Percentiles rank a stretch among this genome's conserved stretches.
Evolutionary conservation across 2,888 invertebrate species (phyloP).

Genomic region (Hemistola chrysoprasaria): DNA sequence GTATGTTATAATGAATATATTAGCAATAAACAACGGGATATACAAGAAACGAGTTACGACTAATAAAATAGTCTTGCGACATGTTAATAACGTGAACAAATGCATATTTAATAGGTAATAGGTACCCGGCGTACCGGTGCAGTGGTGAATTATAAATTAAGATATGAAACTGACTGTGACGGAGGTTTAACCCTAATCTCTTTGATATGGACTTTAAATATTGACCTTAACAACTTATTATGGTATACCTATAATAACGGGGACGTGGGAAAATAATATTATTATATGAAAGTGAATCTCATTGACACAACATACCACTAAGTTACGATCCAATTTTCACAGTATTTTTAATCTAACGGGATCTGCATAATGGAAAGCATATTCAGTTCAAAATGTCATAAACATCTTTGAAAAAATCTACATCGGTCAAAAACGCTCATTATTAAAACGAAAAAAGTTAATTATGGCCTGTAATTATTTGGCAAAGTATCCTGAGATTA

Average conservation of each 20-base stretch:
- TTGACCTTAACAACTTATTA: conserved; percentile 22
- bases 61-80: conserved; percentile 60
- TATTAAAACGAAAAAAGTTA: no score
- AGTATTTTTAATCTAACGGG: no score
- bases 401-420: no score
- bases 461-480: no score
- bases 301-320: not conserved
- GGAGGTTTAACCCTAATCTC: conserved; percentile 29
- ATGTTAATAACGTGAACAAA: conserved; percentile 64
- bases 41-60: conserved; percentile 58
- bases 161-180: conserved; percentile 21
- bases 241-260: not conserved
- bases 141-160: conserved; percentile 33
- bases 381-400: no score
- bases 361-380: no score
- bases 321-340: no score
- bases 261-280: conserved; percentile 5
- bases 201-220: conserved; percentile 24
- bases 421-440: no score
- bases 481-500: no score
- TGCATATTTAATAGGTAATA: conserved; percentile 51
- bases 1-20: conserved; percentile 76
- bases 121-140: conserved; percentile 23
- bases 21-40: conserved; percentile 63
- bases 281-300: no score